Evolutionary conservation across 2,888 invertebrate species (phyloP).

Genomic region (Chouioia cunea): DNA sequence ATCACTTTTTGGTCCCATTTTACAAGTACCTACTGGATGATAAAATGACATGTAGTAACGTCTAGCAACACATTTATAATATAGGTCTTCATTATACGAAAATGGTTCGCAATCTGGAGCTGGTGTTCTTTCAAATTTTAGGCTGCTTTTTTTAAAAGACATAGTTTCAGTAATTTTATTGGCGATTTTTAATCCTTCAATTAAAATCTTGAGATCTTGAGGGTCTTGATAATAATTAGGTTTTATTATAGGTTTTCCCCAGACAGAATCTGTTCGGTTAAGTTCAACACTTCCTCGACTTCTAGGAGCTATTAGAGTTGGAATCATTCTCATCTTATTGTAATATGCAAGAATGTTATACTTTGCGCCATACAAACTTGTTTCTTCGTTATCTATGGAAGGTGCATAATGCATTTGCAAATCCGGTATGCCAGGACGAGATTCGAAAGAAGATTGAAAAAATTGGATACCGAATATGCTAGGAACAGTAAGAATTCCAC

Average conservation of each 20-base stretch:
- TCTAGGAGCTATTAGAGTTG: slow-evolving; percentile 7
- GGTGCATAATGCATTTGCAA: slow-evolving; percentile 1
- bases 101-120: slow-evolving; percentile 4
- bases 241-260: slow-evolving; percentile 71
- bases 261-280: slow-evolving; percentile 14
- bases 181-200: slow-evolving; percentile 73
- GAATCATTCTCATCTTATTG: neutral
- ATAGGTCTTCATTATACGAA: neutral
- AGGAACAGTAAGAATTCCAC: neutral
- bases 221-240: slow-evolving; percentile 77
- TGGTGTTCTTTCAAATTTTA: slow-evolving; percentile 65
- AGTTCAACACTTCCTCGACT: slow-evolving; percentile 27
- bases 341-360: slow-evolving; percentile 4
- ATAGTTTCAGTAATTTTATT: slow-evolving; percentile 71
- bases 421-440: slow-evolving; percentile 20
- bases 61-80: slow-evolving; percentile 6
- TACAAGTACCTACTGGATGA: slow-evolving; percentile 24
- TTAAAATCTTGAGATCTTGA: slow-evolving; percentile 72
- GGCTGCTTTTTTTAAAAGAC: slow-evolving; percentile 73
- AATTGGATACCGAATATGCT: slow-evolving; percentile 7
- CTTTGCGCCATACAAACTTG: neutral
- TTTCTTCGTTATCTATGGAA: neutral
- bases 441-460: slow-evolving; percentile 4
- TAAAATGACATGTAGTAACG: slow-evolving; percentile 13
- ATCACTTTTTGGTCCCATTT: slow-evolving; percentile 22